Evolutionary conservation across 2,888 invertebrate species (phyloP).

Genomic region (Andrena haemorrhoa): DNA sequence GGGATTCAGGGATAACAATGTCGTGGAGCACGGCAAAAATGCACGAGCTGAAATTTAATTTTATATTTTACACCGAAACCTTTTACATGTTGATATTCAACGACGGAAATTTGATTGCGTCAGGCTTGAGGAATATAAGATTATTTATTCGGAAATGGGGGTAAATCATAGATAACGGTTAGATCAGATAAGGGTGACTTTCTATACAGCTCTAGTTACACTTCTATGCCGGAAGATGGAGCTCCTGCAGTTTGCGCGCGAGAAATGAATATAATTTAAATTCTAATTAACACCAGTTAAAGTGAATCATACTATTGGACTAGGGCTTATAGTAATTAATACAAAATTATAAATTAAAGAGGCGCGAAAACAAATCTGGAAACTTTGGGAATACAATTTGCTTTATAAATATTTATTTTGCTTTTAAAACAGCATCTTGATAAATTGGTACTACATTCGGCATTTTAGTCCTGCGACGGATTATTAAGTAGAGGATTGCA

Average conservation of each 20-base stretch:
- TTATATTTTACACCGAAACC: background rate
- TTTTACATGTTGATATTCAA: background rate
- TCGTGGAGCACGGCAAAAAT: background rate
- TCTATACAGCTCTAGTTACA: background rate
- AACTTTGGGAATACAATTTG: too few relatives aligned
- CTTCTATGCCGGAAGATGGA: constrained; percentile 11
- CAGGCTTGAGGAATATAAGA: background rate
- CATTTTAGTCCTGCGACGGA: too few relatives aligned
- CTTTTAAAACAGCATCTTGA: too few relatives aligned
- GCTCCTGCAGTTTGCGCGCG: background rate
- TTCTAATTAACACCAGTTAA: background rate
- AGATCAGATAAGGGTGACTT: background rate
- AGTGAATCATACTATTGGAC: background rate
- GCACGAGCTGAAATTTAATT: background rate
- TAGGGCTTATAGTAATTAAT: too few relatives aligned
- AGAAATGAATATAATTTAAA: background rate
- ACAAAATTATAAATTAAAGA: too few relatives aligned
- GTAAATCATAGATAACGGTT: constrained; percentile 6
- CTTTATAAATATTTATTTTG: too few relatives aligned
- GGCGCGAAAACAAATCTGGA: too few relatives aligned
- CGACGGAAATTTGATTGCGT: too few relatives aligned
- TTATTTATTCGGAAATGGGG: background rate
- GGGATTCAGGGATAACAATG: background rate
- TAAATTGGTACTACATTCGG: too few relatives aligned
- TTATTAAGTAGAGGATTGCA: too few relatives aligned